These are phyloP conservation scores for Tetraneura akinire DNA, from an alignment of 1,140 invertebrate genomes.

Conservation along the genomic window DNA sequence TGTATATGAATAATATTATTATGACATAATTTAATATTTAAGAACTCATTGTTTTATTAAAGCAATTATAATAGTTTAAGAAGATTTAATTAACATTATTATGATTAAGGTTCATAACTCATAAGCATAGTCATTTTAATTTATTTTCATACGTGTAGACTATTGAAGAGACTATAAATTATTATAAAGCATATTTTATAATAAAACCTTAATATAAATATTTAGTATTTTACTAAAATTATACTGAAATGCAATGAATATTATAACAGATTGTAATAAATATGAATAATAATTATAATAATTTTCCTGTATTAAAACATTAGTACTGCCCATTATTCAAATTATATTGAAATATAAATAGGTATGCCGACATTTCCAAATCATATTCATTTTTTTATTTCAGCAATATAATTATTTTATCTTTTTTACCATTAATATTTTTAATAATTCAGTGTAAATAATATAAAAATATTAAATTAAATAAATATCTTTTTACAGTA, in stretches of 20 bases:
- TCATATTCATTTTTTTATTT: slow-evolving; percentile 1
- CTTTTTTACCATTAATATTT: no score
- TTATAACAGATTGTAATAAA: slow-evolving; percentile 22
- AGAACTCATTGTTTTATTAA: no score
- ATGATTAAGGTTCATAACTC: slow-evolving; percentile 1
- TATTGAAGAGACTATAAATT: background rate
- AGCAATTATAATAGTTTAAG: no score
- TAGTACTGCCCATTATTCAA: background rate
- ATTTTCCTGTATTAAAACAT: slow-evolving; percentile 3
- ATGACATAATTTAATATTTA: no score
- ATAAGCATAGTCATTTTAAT: background rate
- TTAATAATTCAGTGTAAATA: background rate
- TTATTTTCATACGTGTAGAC: no score
- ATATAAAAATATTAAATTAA: no score
- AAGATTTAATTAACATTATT: background rate
- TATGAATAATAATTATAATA: slow-evolving; percentile 17
- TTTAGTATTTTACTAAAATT: slow-evolving; percentile 32
- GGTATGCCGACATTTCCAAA: background rate
- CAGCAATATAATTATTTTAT: background rate
- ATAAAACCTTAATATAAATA: slow-evolving; percentile 14
- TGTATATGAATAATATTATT: no score
- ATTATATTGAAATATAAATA: background rate
- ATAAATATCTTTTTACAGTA: no score
- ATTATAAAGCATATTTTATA: background rate
- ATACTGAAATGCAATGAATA: background rate